A percentile compares a stretch with the other conserved stretches of the same genome.
Evolutionary conservation across 2,113 vertebrate species (phyloP).

Genomic region (Acanthisitta chloris): DNA sequence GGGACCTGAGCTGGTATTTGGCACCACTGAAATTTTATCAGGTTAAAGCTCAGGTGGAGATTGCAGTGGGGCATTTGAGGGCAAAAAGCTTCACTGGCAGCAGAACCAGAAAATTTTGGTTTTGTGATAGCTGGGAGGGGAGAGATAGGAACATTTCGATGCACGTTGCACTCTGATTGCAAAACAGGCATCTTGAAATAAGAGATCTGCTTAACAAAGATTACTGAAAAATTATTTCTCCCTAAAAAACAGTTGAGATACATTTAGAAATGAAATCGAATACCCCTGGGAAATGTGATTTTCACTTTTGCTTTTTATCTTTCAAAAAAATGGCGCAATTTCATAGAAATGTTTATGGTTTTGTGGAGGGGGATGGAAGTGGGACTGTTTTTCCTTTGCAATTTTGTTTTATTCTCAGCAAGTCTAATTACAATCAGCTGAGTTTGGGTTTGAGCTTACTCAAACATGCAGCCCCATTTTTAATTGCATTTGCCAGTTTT

Average conservation of each 20-base stretch:
- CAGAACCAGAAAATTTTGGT: background rate
- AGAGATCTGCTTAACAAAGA: background rate
- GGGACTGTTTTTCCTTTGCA: slow-evolving; percentile 22
- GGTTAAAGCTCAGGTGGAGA: background rate
- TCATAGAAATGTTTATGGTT: slow-evolving; percentile 46
- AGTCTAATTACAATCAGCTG: slow-evolving; percentile 53
- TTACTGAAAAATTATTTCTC: slow-evolving; percentile 20
- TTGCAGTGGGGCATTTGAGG: background rate
- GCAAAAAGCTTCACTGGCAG: background rate
- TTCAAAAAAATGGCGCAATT: slow-evolving; percentile 1
- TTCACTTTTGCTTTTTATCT: background rate
- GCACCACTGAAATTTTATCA: background rate
- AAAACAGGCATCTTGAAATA: slow-evolving; percentile 35
- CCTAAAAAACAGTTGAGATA: background rate
- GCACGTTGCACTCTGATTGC: background rate
- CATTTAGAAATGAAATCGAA: slow-evolving; percentile 24
- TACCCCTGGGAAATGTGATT: slow-evolving; percentile 15
- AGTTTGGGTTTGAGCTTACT: background rate
- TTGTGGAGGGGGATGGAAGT: background rate
- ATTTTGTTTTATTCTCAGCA: slow-evolving; percentile 31
- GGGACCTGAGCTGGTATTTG: background rate
- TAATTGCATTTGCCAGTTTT: background rate
- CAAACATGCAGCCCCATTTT: background rate
- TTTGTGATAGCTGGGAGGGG: background rate
- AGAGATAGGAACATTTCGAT: background rate